Evolutionary conservation across 2,888 invertebrate species (phyloP), one percentile per base, ranked within the genome.

Genomic region (Lasioglossum morio): DNA sequence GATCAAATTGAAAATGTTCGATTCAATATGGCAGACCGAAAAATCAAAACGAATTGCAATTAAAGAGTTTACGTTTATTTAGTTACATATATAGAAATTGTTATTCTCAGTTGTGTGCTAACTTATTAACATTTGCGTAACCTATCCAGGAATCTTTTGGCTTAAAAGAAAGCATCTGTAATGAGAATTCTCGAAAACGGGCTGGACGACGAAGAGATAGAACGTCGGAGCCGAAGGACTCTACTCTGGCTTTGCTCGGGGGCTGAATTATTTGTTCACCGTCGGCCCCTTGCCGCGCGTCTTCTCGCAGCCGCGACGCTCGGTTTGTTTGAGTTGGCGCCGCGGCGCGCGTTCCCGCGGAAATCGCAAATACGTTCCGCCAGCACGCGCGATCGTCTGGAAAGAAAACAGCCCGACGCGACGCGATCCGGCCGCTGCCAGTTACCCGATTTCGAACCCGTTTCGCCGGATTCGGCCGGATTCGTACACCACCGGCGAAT

Each of bases 291-390:
- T 80, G 81, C 81, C 80, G 43, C 81, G 77, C 76, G 80, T 57
- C 82, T 76, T 82, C 86, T 85, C 83, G 78, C 57, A 78, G 81
- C 48, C 76, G 74, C 79, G 85, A 57, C 82, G 79, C 77, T 77
- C 66, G 53, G 91, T 92, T 92, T 92, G 92, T 92, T 92, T 92
- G 86, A 87, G 86, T 92, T 92, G 90, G 91, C 92, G 84, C 84
- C 81, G 81, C 75, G 75, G 76, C 70, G 80, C 87, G 82, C 77
- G 53, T 53, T 75, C 66, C 78, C 76, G 37, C 80, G 82, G 73
- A 84, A 87, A 85, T 88, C 60, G 81, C 82, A 84, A 79, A 87
- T 77, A 86, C 82, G 72, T 80, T 75, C 79, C 12, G 57, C 74
- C 72, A 76, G 40, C 77, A 1, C 72, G 66, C 79, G 57, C 77